Percentiles rank a stretch among this genome's conserved stretches.
These are phyloP conservation scores for Noctua comes DNA, from an alignment of 2,888 invertebrate species.

Conservation along the genomic window DNA sequence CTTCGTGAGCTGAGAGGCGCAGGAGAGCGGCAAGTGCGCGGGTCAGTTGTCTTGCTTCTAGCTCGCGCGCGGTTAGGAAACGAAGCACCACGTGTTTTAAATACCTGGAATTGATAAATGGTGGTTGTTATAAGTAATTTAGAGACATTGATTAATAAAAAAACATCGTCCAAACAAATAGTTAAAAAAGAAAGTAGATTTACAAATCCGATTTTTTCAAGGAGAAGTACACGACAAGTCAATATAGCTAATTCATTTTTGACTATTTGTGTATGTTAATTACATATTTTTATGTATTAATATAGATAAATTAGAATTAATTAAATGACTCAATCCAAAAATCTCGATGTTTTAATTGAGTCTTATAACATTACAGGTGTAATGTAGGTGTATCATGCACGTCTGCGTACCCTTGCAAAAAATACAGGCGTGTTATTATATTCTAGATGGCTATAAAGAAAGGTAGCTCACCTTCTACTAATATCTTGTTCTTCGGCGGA, in stretches of 20 bases:
- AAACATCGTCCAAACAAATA: too few species aligned
- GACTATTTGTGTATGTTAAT: background rate
- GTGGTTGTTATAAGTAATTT: background rate
- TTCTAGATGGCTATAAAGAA: background rate
- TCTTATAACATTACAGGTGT: background rate
- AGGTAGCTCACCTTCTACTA: conserved; percentile 87
- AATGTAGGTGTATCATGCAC: background rate
- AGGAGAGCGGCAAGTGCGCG: conserved; percentile 96
- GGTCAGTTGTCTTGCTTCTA: conserved; percentile 96
- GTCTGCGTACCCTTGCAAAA: background rate
- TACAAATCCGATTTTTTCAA: background rate
- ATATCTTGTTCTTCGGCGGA: conserved; percentile 92
- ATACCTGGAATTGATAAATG: conserved; percentile 87
- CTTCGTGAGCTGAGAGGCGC: conserved; percentile 96
- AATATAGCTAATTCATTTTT: background rate
- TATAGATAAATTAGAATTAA: background rate
- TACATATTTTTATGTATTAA: background rate
- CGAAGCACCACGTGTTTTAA: conserved; percentile 98
- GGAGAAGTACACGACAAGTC: background rate
- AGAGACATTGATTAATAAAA: background rate
- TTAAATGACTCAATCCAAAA: background rate
- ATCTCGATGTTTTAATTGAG: background rate
- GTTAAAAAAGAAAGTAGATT: background rate
- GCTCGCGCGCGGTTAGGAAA: conserved; percentile 96
- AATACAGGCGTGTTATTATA: background rate